A percentile compares a stretch with the other conserved stretches of the same genome.
Evolutionary conservation across 2,888 invertebrate species (phyloP).

Genomic region (Dasysyrphus albostriatus): DNA sequence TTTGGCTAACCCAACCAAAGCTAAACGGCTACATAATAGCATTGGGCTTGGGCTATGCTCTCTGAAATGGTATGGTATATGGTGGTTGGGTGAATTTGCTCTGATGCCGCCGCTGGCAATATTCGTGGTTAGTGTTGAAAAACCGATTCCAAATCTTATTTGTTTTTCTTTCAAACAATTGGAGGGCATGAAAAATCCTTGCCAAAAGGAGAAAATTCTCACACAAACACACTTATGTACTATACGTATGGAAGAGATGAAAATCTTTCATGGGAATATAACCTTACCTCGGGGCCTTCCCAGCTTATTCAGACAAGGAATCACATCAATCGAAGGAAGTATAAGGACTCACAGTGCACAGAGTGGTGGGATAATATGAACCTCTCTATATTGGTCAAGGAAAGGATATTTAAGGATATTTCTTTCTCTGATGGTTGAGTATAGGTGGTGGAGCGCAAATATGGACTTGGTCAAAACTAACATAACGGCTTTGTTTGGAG

Average conservation of each 20-base stretch:
- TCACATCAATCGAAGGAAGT: conserved; percentile 50
- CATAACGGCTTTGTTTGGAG: conserved; percentile 44
- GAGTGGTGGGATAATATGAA: neutral
- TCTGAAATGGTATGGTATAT: conserved; percentile 1
- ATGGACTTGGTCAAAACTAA: conserved; percentile 53
- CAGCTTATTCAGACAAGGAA: conserved; percentile 16
- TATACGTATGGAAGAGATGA: conserved; percentile 12
- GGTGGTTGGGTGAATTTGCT: conserved; percentile 35
- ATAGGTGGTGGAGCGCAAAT: conserved; percentile 56
- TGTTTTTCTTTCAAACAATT: conserved; percentile 56
- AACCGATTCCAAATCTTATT: conserved; percentile 71
- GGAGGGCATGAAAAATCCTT: conserved; percentile 45
- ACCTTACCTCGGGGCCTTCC: conserved; percentile 52
- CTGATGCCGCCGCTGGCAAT: conserved; percentile 65
- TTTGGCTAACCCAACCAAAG: conserved; percentile 34
- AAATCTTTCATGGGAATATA: conserved; percentile 44
- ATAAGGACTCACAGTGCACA: conserved; percentile 10
- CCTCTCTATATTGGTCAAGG: conserved; percentile 11
- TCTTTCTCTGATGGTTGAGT: neutral
- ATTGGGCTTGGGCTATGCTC: conserved; percentile 22
- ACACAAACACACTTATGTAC: conserved; percentile 2
- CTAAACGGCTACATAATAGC: conserved; percentile 32
- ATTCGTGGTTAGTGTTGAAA: conserved; percentile 75
- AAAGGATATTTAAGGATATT: conserved; percentile 33
- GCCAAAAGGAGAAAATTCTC: conserved; percentile 34